These are phyloP conservation scores for Pyrocoelia pectoralis DNA, from an alignment of 2,888 invertebrate genomes.

Conservation along the genomic window DNA sequence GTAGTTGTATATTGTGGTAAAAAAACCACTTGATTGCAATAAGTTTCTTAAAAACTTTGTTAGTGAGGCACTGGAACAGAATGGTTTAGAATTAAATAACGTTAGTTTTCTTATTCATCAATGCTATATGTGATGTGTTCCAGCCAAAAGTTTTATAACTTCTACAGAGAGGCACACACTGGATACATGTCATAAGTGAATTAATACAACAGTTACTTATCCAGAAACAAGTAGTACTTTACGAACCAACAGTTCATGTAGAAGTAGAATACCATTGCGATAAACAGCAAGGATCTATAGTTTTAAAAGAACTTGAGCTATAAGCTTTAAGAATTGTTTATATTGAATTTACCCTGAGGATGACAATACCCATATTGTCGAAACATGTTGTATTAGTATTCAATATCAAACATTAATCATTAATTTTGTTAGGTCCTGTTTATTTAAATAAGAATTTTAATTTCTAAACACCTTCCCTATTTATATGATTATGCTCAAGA, in stretches of 20 bases:
- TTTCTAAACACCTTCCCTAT: too few species aligned
- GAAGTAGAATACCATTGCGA: slow-evolving; percentile 2
- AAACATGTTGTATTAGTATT: too few species aligned
- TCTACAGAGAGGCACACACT: neutral
- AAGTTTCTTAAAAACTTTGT: slow-evolving; percentile 2
- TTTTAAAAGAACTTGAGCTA: neutral
- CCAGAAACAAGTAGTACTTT: neutral
- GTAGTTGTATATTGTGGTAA: neutral
- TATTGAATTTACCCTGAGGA: too few species aligned
- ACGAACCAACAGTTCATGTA: neutral
- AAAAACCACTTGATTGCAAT: slow-evolving; percentile 3
- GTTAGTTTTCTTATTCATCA: neutral
- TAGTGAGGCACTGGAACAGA: neutral
- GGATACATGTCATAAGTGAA: neutral
- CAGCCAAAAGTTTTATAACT: slow-evolving; percentile 1
- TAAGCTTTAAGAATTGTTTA: too few species aligned
- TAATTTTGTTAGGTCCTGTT: too few species aligned
- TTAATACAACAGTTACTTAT: slow-evolving; percentile 3
- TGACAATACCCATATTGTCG: too few species aligned
- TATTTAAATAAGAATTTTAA: too few species aligned
- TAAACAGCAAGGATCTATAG: neutral
- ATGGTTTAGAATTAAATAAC: neutral
- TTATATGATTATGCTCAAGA: too few species aligned
- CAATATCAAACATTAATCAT: too few species aligned
- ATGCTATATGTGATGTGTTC: neutral